Evolutionary conservation across 2,113 vertebrate genomes (phyloP).

Genomic region (Xiphophorus maculatus): DNA sequence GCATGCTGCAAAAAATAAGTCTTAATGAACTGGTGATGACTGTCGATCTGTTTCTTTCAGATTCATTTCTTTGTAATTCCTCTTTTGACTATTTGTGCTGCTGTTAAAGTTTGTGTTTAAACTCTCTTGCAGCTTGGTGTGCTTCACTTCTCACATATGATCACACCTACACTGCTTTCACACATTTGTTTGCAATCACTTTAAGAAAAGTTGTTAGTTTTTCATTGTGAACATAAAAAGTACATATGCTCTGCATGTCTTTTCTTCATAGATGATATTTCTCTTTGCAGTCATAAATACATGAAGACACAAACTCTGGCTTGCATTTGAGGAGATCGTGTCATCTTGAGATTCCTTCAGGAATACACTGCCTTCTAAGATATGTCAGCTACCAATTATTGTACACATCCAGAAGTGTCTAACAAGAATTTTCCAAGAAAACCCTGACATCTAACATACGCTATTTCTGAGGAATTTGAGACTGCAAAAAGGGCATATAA

Average conservation of each 20-base stretch:
- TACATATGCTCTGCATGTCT: not conserved
- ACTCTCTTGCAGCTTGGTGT: constrained; percentile 1
- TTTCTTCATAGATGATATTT: constrained; percentile 9
- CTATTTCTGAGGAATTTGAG: not conserved
- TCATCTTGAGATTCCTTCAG: constrained; percentile 2
- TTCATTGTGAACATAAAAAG: constrained; percentile 2
- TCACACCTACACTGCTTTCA: not conserved
- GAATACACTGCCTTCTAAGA: not conserved
- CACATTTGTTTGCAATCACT: not conserved
- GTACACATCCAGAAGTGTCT: not conserved
- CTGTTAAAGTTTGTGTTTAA: constrained; percentile 12
- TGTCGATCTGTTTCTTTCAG: constrained; percentile 46
- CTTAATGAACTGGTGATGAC: constrained; percentile 52
- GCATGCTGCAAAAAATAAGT: constrained; percentile 34
- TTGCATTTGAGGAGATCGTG: constrained; percentile 12
- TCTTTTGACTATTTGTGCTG: constrained; percentile 10
- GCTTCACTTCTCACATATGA: constrained; percentile 16
- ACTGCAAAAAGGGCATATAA: not conserved
- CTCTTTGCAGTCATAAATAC: constrained; percentile 1
- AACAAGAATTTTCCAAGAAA: not conserved
- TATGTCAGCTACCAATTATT: not conserved
- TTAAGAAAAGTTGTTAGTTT: not conserved
- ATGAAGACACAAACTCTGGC: not conserved
- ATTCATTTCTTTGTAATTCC: constrained; percentile 21
- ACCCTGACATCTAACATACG: constrained; percentile 2